Conservation (phyloP, 2,113 vertebrate genomes). For the Grantiella picta region DNA sequence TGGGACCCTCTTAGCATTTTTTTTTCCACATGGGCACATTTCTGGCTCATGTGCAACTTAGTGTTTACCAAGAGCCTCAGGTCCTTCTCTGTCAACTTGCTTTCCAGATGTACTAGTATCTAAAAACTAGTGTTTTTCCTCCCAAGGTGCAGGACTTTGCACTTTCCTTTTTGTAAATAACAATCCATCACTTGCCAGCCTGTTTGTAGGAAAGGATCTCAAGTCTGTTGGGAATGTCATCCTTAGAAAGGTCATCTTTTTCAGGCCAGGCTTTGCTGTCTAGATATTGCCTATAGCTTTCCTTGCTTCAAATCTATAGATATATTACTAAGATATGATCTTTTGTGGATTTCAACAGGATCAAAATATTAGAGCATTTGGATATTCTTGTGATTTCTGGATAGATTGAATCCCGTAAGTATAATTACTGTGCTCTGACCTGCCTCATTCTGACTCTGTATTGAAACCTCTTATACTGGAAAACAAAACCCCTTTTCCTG, state of each 20-base stretch:
- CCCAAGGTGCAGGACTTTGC: not conserved
- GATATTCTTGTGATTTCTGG: not conserved
- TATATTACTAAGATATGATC: not conserved
- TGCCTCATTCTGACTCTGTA: not conserved
- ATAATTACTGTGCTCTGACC: not conserved
- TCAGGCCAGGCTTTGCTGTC: not conserved
- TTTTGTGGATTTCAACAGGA: not conserved
- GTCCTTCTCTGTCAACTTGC: not conserved
- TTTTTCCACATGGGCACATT: not conserved
- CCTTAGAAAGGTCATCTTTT: not conserved
- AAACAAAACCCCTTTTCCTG: not conserved
- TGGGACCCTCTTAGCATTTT: fast-evolving
- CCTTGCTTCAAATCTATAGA: not conserved
- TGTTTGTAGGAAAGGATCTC: not conserved
- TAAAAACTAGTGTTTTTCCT: not conserved
- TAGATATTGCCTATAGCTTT: not conserved
- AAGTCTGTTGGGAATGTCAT: not conserved
- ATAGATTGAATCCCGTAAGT: not conserved
- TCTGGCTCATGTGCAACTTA: not conserved
- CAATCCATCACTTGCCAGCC: not conserved
- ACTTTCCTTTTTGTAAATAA: not conserved
- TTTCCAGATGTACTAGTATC: not conserved
- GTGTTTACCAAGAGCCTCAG: not conserved
- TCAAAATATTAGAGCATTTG: not conserved
- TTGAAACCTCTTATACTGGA: not conserved